Conservation (phyloP, 2,797 vertebrate genomes). For the Chromobotia macracanthus region DNA sequence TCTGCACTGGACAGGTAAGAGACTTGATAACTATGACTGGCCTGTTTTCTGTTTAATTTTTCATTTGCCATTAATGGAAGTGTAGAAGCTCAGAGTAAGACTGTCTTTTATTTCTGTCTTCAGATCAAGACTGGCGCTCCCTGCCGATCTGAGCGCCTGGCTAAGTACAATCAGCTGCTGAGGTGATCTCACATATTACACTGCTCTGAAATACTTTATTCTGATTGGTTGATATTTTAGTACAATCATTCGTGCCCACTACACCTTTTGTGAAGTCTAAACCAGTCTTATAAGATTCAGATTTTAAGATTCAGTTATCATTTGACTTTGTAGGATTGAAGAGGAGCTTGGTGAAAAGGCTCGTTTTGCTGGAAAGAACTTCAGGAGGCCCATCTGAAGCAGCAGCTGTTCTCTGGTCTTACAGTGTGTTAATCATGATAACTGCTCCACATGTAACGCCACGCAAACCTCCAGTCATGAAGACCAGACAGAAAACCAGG, state of each 20-base stretch:
- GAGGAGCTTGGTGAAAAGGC: constrained; percentile 96
- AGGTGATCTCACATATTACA: constrained; percentile 86
- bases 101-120: constrained; percentile 17
- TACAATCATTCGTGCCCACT: background rate
- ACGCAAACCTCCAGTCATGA: constrained; percentile 68
- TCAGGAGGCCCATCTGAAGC: constrained; percentile 91
- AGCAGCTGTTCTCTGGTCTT: constrained; percentile 56
- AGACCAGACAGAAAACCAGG: constrained; percentile 69
- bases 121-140: constrained; percentile 99
- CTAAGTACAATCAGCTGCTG: constrained; percentile 98
- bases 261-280: background rate
- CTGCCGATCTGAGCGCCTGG: constrained; percentile 95
- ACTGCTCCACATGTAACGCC: constrained; percentile 68
- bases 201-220: background rate
- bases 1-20: constrained; percentile 95
- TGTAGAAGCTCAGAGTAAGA: background rate
- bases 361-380: constrained; percentile 91
- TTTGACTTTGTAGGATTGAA: constrained; percentile 84
- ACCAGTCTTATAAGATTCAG: background rate
- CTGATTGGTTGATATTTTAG: background rate
- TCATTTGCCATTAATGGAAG: background rate
- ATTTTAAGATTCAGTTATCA: background rate
- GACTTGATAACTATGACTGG: too few species aligned
- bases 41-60: background rate
- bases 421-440: constrained; percentile 69